Percentiles rank a stretch among this genome's conserved stretches.
These are phyloP conservation scores for Leptinotarsa tumamoca DNA, from an alignment of 2,888 invertebrate genomes.

Conservation along the genomic window DNA sequence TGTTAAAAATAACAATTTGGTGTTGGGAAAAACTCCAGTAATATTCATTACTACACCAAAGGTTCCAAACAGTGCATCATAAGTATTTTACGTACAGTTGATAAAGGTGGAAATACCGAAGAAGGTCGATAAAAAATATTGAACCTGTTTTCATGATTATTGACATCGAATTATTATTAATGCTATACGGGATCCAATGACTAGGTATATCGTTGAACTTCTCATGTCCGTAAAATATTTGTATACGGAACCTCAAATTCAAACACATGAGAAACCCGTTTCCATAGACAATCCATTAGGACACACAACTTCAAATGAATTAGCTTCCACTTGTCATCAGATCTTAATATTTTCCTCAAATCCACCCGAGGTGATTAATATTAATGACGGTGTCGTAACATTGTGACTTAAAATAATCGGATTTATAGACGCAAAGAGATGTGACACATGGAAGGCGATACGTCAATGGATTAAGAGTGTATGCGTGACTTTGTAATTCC, in stretches of 20 bases:
- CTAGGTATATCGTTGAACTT: no score
- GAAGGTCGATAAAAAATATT: no score
- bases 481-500: conserved; percentile 43
- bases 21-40: no score
- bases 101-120: no score
- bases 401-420: conserved; percentile 52
- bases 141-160: no score
- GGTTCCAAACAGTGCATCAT: no score
- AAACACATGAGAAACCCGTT: background rate
- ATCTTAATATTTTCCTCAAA: conserved; percentile 18
- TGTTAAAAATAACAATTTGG: no score
- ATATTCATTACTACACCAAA: no score
- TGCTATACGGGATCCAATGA: no score
- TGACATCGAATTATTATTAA: no score
- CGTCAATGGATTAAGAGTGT: conserved; percentile 53
- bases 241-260: background rate
- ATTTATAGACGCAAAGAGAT: conserved; percentile 44
- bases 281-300: background rate
- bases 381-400: conserved; percentile 44
- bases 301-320: background rate
- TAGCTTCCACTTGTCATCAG: conserved; percentile 22
- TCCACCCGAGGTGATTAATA: conserved; percentile 31
- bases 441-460: conserved; percentile 53
- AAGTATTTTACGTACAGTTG: no score
- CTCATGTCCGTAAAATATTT: no score